Percentiles rank a stretch among this genome's conserved stretches.
Evolutionary conservation across 2,888 invertebrate genomes (phyloP).

Genomic region (Dryobota labecula): DNA sequence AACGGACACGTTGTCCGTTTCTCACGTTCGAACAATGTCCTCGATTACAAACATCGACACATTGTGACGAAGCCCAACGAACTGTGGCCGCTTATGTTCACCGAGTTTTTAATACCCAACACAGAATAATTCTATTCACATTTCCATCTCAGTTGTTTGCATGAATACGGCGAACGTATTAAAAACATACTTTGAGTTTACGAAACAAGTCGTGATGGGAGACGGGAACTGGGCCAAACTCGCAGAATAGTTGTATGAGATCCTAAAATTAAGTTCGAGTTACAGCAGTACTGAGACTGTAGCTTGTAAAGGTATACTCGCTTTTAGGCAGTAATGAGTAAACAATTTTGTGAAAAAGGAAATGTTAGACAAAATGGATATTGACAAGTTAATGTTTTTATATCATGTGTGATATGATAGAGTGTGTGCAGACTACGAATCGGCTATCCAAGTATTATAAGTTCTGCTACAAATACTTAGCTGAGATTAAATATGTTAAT

Average conservation of each 20-base stretch:
- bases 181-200: conserved; percentile 64
- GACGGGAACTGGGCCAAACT: conserved; percentile 55
- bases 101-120: conserved; percentile 69
- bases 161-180: conserved; percentile 64
- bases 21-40: conserved; percentile 70
- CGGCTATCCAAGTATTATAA: not conserved
- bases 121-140: conserved; percentile 65
- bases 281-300: conserved; percentile 30
- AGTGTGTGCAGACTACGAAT: not conserved
- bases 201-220: conserved; percentile 57
- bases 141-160: conserved; percentile 66
- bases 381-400: not conserved
- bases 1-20: conserved; percentile 68
- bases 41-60: conserved; percentile 68
- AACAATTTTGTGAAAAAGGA: conserved; percentile 20
- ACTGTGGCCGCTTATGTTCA: conserved; percentile 66
- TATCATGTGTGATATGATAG: not conserved
- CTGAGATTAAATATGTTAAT: conserved; percentile 37
- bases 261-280: conserved; percentile 56
- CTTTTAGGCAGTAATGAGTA: conserved; percentile 31
- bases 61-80: conserved; percentile 68
- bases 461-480: not conserved
- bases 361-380: not conserved
- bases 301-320: conserved; percentile 10
- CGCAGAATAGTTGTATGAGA: conserved; percentile 59